Percentiles rank a stretch among this genome's conserved stretches.
Conservation (phyloP, 2,113 vertebrate species). For the Myotis davidii region DNA sequence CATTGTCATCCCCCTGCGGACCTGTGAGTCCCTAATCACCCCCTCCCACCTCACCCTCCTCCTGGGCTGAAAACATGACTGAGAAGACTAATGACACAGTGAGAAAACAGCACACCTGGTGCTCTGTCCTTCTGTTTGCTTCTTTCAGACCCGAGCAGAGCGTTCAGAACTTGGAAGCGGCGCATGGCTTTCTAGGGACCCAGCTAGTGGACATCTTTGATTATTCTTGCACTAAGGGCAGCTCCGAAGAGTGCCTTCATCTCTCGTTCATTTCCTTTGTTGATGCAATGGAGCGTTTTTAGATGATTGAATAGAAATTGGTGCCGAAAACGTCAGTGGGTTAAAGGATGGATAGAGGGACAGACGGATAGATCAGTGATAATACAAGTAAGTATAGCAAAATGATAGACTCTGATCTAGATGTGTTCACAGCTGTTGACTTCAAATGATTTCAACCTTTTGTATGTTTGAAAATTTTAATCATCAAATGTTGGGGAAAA, state of each 20-base stretch:
- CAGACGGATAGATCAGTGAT: background rate
- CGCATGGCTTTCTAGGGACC: background rate
- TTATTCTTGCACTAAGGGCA: background rate
- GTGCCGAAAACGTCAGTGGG: background rate
- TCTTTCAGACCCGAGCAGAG: background rate
- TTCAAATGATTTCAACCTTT: background rate
- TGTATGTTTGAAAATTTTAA: background rate
- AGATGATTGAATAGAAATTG: background rate
- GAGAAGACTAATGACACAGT: slow-evolving; percentile 1
- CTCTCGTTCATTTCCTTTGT: background rate
- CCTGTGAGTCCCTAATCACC: background rate
- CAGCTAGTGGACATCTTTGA: background rate
- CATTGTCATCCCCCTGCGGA: slow-evolving; percentile 5
- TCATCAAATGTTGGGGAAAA: background rate
- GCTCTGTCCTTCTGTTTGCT: background rate
- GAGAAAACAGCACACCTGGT: background rate
- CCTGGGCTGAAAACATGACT: background rate
- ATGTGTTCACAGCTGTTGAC: background rate
- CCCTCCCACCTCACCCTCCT: background rate
- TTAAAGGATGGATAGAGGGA: background rate
- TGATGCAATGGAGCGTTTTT: background rate
- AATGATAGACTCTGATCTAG: background rate
- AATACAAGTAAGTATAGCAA: background rate
- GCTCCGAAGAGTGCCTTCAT: background rate
- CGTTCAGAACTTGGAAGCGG: background rate